Evolutionary conservation across 1,140 invertebrate genomes (phyloP), one percentile per base, ranked within the genome.

Genomic region (Solenopsis fugax): DNA sequence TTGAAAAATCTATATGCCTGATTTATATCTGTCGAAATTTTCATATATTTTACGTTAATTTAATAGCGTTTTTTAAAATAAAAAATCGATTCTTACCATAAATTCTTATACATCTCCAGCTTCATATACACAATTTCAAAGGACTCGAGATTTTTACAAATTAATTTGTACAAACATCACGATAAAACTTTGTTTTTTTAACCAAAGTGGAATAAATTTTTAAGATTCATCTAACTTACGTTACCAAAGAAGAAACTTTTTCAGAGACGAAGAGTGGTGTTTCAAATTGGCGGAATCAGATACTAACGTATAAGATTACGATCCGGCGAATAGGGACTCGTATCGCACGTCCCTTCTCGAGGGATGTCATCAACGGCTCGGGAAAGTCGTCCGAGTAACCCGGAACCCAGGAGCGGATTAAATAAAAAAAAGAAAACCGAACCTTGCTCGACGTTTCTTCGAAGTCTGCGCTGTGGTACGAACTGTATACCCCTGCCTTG

Each of bases 301-400:
- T 37, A 75, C 80, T 73, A 75, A 62, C 69, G 24, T 84, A 60
- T 62, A 84, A 75, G 80, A 84, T 84, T 84, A 84, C 80, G 80
- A 84, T 73, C 77, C 41, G 21, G 64, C 50, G 78, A 71, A 81
- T 73, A 7, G 56, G 45, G 80, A 84, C 37, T 41, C 48, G 69
- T 84, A 73, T 73, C 69, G 56, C 45, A 21, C 50, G 34, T 73
- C 54, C 69, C 69, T 60, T 45, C 78, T 84, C 80, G 10, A 75
- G 80, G 80, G 80, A 84, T 50, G 24, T 84, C 69, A 84, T 84
- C 69, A 84, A 84, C 69, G 80, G 50, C 80, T 60, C 56, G 69
- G 69, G 48, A 37, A 75, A 60, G 41, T 75, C 69, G 41, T 21
- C 45, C 41, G 37, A 45, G 52, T 60, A 24, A 82, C 65, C 62